Evolutionary conservation across 2,888 invertebrate genomes (phyloP).

Genomic region (Trachelus stipa): DNA sequence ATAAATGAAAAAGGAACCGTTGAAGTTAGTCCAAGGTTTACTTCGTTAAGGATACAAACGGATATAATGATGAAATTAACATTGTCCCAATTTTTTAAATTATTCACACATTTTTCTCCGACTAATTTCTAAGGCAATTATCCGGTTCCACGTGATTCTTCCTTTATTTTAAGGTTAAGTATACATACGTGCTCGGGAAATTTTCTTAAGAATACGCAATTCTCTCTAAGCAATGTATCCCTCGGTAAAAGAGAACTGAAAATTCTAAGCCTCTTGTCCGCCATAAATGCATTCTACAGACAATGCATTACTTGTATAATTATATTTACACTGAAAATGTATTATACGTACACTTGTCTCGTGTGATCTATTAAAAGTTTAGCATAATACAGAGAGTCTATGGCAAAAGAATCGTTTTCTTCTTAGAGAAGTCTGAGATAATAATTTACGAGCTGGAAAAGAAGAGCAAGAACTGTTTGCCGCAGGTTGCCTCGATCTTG

Average conservation of each 20-base stretch:
- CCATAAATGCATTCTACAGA: neutral
- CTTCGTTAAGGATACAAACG: neutral
- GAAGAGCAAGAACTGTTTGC: slow-evolving; percentile 13
- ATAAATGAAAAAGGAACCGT: neutral
- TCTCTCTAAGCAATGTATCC: neutral
- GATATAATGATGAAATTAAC: neutral
- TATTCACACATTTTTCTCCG: neutral
- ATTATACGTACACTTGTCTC: neutral
- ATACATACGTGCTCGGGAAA: neutral
- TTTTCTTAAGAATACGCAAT: neutral
- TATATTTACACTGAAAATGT: neutral
- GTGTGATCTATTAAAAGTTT: neutral
- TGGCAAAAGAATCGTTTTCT: neutral
- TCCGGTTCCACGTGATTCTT: neutral
- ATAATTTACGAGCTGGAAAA: slow-evolving; percentile 21
- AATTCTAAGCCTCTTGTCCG: neutral
- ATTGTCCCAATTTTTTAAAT: neutral
- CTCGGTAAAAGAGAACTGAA: neutral
- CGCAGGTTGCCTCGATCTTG: slow-evolving; percentile 15
- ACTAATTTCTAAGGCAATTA: neutral
- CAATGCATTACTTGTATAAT: neutral
- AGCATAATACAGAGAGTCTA: neutral
- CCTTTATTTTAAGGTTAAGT: neutral
- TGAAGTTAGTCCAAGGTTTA: neutral
- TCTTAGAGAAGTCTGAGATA: slow-evolving; percentile 15